These are phyloP conservation scores for Poeciliopsis turneri DNA, from an alignment of 2,797 vertebrate species.

Conservation along the genomic window DNA sequence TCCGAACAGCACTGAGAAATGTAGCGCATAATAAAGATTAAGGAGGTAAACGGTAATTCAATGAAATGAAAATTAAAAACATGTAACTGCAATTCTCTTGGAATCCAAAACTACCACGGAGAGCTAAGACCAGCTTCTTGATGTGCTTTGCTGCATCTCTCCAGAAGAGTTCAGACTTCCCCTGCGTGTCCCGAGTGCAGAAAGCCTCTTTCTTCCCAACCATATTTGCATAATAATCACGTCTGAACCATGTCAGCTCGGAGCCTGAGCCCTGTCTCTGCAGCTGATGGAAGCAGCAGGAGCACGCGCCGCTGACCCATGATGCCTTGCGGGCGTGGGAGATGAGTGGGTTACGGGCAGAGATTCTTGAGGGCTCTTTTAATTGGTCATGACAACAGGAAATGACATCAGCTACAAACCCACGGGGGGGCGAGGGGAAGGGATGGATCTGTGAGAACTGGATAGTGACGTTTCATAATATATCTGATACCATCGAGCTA, in stretches of 20 bases:
- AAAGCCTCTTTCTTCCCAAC: conserved; percentile 64
- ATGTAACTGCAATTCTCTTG: not conserved
- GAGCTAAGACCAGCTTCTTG: conserved; percentile 5
- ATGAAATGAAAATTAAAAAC: conserved; percentile 22
- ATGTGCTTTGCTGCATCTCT: conserved; percentile 44
- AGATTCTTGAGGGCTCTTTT: conserved; percentile 37
- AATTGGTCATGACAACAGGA: conserved; percentile 70
- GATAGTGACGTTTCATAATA: conserved; percentile 15
- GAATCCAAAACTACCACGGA: conserved; percentile 34
- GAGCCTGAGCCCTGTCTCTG: conserved; percentile 49
- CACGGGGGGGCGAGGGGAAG: conserved; percentile 11
- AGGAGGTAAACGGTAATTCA: conserved; percentile 4
- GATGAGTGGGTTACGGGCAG: conserved; percentile 56
- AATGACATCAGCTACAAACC: conserved; percentile 61
- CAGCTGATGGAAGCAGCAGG: conserved; percentile 63
- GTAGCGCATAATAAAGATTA: not conserved
- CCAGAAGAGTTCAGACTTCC: conserved; percentile 53
- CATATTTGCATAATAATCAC: conserved; percentile 77
- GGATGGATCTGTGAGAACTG: conserved; percentile 32
- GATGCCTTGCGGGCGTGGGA: conserved; percentile 69
- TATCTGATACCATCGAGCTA: conserved; percentile 3
- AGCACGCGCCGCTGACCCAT: conserved; percentile 66
- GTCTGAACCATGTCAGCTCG: conserved; percentile 66
- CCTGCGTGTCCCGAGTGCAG: conserved; percentile 47
- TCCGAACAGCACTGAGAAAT: not conserved